Evolutionary conservation across 64 coral and sea anemone species (phyloP).

Genomic region (Orbicella faveolata): DNA sequence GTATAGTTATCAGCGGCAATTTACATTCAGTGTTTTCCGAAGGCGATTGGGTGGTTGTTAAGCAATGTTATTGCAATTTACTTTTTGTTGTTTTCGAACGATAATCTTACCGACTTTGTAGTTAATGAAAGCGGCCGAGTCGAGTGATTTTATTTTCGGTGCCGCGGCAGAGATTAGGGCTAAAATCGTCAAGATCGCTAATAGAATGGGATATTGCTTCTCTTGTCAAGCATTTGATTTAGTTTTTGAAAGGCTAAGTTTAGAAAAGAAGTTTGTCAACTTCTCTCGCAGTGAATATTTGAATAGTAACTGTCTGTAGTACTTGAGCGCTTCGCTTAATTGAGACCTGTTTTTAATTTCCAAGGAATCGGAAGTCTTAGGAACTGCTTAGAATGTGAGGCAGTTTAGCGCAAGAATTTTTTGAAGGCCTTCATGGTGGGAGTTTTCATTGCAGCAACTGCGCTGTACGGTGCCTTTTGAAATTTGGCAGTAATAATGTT

Average conservation of each 20-base stretch:
- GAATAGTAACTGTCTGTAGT: slow-evolving; percentile 47
- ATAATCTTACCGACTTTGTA: slow-evolving; percentile 51
- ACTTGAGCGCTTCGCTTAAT: slow-evolving; percentile 28
- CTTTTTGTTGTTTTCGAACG: slow-evolving; percentile 53
- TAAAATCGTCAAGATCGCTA: slow-evolving; percentile 42
- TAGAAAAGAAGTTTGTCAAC: slow-evolving; percentile 63
- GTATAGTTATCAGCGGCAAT: slow-evolving; percentile 58
- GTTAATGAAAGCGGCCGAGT: slow-evolving; percentile 39
- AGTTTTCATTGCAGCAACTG: not conserved
- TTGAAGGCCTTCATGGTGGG: slow-evolving; percentile 8
- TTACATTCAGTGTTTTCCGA: slow-evolving; percentile 63
- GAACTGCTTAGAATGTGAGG: slow-evolving; percentile 53
- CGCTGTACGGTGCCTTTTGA: not conserved
- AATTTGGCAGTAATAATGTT: not conserved
- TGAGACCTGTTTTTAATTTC: slow-evolving; percentile 71
- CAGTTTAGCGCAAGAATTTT: slow-evolving; percentile 4
- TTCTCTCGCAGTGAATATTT: slow-evolving; percentile 53
- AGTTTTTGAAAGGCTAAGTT: slow-evolving; percentile 71
- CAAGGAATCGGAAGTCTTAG: slow-evolving; percentile 63
- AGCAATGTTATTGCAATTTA: slow-evolving; percentile 76
- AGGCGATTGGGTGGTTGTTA: slow-evolving; percentile 51
- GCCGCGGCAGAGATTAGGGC: slow-evolving; percentile 31
- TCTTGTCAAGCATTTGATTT: slow-evolving; percentile 62
- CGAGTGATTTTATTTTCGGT: slow-evolving; percentile 36
- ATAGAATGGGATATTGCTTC: slow-evolving; percentile 50